Conservation (phyloP, 2,113 vertebrate genomes). For the Tylochromis polylepis region DNA sequence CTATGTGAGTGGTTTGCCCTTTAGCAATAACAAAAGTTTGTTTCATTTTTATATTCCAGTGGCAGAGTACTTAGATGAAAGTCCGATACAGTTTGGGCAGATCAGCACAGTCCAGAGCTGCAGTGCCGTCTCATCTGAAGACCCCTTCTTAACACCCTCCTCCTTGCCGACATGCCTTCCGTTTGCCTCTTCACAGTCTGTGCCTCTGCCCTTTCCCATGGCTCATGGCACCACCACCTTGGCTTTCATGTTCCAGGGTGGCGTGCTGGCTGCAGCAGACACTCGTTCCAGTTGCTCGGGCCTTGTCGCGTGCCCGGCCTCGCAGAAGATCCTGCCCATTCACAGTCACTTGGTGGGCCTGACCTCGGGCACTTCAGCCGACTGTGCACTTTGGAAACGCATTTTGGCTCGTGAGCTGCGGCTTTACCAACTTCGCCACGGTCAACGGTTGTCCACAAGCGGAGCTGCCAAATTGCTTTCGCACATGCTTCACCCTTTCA, state of each 20-base stretch:
- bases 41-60: constrained; percentile 62
- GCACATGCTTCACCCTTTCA: constrained; percentile 77
- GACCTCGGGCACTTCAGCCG: constrained; percentile 83
- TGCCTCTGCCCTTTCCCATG: constrained; percentile 69
- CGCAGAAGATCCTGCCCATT: constrained; percentile 80
- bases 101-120: constrained; percentile 6
- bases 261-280: constrained; percentile 82
- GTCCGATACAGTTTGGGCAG: constrained; percentile 70
- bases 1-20: background rate
- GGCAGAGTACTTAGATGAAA: constrained; percentile 57
- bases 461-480: constrained; percentile 80
- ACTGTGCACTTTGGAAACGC: constrained; percentile 80
- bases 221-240: constrained; percentile 86
- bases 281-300: constrained; percentile 80
- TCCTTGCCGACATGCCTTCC: background rate
- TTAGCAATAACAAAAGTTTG: background rate
- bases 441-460: constrained; percentile 70
- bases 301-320: constrained; percentile 75
- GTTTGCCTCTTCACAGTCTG: constrained; percentile 35
- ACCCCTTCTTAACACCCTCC: background rate
- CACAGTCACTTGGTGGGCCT: constrained; percentile 83
- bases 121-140: background rate
- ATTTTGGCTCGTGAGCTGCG: constrained; percentile 77
- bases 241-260: constrained; percentile 79
- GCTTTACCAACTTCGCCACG: constrained; percentile 77